Evolutionary conservation across 2,113 vertebrate species (phyloP).

Genomic region (Mesoclemmys tuberculata): DNA sequence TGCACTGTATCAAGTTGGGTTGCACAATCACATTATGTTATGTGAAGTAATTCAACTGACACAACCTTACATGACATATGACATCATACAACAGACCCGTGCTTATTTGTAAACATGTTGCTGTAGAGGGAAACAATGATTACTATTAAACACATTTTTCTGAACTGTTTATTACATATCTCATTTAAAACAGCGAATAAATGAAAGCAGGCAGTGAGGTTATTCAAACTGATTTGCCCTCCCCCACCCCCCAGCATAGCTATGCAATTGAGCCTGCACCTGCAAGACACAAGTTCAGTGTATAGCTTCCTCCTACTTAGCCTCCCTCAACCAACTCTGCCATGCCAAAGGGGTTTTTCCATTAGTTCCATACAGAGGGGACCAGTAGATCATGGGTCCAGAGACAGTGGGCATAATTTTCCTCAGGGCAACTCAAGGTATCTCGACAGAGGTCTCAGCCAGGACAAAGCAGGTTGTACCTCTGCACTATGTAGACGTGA

Average conservation of each 20-base stretch:
- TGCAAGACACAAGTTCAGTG: background rate
- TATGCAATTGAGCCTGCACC: background rate
- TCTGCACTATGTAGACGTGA: background rate
- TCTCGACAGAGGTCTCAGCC: background rate
- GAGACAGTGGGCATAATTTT: background rate
- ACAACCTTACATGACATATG: background rate
- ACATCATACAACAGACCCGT: background rate
- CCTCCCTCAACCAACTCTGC: background rate
- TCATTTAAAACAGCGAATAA: background rate
- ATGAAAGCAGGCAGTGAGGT: background rate
- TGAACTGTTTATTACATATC: background rate
- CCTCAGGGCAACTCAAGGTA: background rate
- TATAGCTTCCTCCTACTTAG: background rate
- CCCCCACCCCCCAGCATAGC: background rate
- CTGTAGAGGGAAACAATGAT: background rate
- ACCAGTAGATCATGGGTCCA: background rate
- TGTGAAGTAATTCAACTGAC: background rate
- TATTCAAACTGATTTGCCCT: background rate
- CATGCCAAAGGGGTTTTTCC: background rate
- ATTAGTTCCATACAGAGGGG: background rate
- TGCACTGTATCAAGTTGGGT: background rate
- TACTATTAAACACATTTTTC: background rate
- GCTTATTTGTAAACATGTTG: background rate
- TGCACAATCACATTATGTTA: background rate
- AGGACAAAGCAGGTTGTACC: background rate